These are phyloP conservation scores for Carlito syrichta DNA, from an alignment of 2,113 vertebrate genomes.

Conservation along the genomic window DNA sequence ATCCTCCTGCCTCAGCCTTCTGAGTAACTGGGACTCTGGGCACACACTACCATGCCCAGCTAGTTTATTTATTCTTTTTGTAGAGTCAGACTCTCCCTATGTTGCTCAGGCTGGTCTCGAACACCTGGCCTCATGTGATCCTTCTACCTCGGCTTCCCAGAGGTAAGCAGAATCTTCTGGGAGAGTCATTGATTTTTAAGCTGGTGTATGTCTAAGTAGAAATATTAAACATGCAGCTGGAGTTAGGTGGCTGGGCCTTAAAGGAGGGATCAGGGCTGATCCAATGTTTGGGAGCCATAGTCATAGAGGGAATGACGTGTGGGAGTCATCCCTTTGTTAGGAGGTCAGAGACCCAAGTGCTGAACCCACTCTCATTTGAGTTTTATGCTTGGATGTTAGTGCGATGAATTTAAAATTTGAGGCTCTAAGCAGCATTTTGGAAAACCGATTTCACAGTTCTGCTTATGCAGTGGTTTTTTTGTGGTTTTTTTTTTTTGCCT, in stretches of 20 bases:
- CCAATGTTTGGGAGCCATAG: rapidly evolving
- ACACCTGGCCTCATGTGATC: too few relatives aligned
- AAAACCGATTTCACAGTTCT: background rate
- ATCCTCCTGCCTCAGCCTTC: too few relatives aligned
- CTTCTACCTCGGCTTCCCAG: too few relatives aligned
- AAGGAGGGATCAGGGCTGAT: background rate
- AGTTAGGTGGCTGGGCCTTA: background rate
- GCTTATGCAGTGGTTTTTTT: background rate
- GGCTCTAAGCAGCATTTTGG: background rate
- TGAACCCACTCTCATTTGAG: background rate
- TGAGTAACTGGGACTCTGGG: too few relatives aligned
- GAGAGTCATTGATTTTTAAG: background rate
- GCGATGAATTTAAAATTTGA: background rate
- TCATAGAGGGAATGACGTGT: background rate
- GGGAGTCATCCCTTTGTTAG: rapidly evolving
- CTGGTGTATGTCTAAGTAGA: background rate
- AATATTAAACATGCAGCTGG: background rate
- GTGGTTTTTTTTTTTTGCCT: background rate
- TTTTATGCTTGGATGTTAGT: background rate
- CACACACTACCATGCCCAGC: too few relatives aligned
- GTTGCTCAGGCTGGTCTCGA: too few relatives aligned
- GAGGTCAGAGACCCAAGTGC: background rate
- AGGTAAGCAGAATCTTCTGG: too few relatives aligned
- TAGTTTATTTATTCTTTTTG: too few relatives aligned
- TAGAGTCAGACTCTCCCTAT: too few relatives aligned